Conservation (phyloP, 2,113 vertebrate genomes). For the Brachyhypopomus gauderio region DNA sequence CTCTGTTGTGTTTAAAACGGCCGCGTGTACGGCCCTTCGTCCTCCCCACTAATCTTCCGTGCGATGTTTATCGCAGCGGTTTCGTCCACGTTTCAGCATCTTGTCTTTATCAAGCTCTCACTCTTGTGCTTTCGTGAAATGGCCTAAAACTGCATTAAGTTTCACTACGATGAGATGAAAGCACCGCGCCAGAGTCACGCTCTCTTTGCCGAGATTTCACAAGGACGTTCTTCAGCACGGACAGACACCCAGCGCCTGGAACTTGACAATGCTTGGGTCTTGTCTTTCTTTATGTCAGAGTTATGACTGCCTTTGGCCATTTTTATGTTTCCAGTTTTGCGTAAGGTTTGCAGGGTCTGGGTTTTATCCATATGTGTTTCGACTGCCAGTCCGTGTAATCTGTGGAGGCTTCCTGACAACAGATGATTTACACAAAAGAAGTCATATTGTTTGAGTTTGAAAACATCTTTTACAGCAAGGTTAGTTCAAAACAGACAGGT, state of each 20-base stretch:
- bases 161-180: conserved; percentile 28
- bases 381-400: neutral
- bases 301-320: neutral
- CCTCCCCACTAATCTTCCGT: conserved; percentile 37
- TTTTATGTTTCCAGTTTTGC: conserved; percentile 4
- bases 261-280: neutral
- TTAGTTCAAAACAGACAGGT: too few relatives aligned
- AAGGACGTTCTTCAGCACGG: conserved; percentile 27
- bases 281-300: neutral
- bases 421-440: too few relatives aligned
- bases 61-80: conserved; percentile 26
- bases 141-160: conserved; percentile 8
- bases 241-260: neutral
- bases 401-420: neutral
- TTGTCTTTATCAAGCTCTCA: conserved; percentile 30
- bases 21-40: conserved; percentile 15
- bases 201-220: conserved; percentile 18
- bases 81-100: conserved; percentile 35
- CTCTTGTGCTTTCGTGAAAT: neutral
- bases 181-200: conserved; percentile 18
- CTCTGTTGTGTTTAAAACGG: conserved; percentile 24
- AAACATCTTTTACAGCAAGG: too few relatives aligned
- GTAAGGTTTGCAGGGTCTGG: neutral
- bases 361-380: neutral
- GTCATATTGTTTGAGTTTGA: too few relatives aligned